Base-by-base conservation (phyloP, 1,140 invertebrate species). In the Stenopsyche tienmushanensis region DNA sequence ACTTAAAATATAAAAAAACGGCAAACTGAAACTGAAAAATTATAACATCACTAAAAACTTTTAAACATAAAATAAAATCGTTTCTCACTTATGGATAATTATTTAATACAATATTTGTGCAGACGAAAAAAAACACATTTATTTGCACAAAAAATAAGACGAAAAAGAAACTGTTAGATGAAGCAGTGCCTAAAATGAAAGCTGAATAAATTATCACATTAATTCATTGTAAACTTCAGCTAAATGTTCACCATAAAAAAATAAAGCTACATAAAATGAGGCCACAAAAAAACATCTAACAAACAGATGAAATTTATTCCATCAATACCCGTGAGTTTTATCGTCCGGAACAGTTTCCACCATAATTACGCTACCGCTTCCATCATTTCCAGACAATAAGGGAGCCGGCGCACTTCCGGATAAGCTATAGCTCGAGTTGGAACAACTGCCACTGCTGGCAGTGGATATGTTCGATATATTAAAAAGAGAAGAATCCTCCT, bases 391-490 rank as follows among this genome's bases (percentile, higher is more conserved):
- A 74, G 73, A 73, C 73, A 76, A 78, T 72, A 74, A 73, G 73
- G 74, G 47, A 26, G 54, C 53, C 71, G 75, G 76, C 77, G 78
- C 77, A 74, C 76, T 79, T 75, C 70, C 77, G 0, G 66, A 65
- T 21, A 66, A 75, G 69, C 78, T 77, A 69, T 80, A 78, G 59
- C 75, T 79, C 49, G 77, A 76, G 73, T 81, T 79, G 57, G 79
- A 78, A 44, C 76, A 76, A 58, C 79, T 78, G 42, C 79, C 79
- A 71, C 78, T 80, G 59, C 79, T 80, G 66, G 80, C 79, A 71
- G 75, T 80, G 63, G 79, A 80, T 74, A 81, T 80, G 75, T 79
- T 79, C 54, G 80, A 81, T 73, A 81, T 81, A 74, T 78, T 81
- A 77, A 80, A 78, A 50, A 81, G 73, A 57, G 80, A 81, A 69